Percentiles rank a stretch among this genome's conserved stretches.
Evolutionary conservation across 2,113 vertebrate species (phyloP).

Genomic region (Menura novaehollandiae): DNA sequence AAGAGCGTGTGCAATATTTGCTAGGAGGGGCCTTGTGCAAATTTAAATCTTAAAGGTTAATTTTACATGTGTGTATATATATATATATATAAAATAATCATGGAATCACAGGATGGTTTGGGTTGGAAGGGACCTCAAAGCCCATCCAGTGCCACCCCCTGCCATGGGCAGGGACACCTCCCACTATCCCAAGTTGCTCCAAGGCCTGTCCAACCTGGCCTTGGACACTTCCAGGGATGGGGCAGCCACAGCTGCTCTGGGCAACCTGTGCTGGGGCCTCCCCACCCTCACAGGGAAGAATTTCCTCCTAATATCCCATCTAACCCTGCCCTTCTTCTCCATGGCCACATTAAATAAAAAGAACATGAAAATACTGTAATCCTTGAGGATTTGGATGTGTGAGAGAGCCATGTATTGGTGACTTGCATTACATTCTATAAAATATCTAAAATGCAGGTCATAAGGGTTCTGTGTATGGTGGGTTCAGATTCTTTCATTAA

Average conservation of each 20-base stretch:
- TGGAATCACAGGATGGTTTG: not conserved
- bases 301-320: not conserved
- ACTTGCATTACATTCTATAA: not conserved
- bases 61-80: not conserved
- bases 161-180: not conserved
- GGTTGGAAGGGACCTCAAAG: not conserved
- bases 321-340: not conserved
- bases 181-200: not conserved
- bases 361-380: not conserved
- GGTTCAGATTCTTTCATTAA: not conserved
- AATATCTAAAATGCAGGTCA: not conserved
- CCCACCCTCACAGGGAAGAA: not conserved
- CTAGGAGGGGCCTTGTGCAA: not conserved
- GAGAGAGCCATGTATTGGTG: accelerated
- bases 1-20: accelerated
- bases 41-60: not conserved
- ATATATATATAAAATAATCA: not conserved
- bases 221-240: not conserved
- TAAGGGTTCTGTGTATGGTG: not conserved
- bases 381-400: not conserved
- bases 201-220: accelerated
- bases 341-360: not conserved
- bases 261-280: not conserved
- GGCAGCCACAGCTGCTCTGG: not conserved
- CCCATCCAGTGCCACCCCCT: not conserved